Percentiles rank a stretch among this genome's conserved stretches.
Evolutionary conservation across 2,797 vertebrate genomes (phyloP).

Genomic region (Aythya fuligula): DNA sequence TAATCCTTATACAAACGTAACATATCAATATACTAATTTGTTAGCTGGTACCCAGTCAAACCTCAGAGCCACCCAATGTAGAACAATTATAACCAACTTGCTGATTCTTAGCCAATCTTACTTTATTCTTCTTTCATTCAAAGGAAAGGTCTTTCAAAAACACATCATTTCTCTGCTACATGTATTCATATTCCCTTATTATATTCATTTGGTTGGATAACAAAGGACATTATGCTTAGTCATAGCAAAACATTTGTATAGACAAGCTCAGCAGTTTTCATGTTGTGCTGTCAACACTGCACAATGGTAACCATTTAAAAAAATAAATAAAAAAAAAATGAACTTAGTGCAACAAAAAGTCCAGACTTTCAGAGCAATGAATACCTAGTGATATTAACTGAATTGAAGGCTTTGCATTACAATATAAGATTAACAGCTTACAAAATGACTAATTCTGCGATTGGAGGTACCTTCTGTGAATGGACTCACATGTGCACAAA

Average conservation of each 20-base stretch:
- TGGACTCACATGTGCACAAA: background rate
- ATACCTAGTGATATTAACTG: background rate
- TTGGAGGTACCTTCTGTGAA: background rate
- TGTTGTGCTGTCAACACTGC: conserved; percentile 28
- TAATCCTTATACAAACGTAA: background rate
- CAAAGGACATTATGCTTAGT: conserved; percentile 35
- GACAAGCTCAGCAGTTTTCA: conserved; percentile 47
- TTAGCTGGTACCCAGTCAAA: conserved; percentile 43
- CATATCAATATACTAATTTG: conserved; percentile 52
- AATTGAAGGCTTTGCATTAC: background rate
- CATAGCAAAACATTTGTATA: background rate
- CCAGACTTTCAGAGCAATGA: background rate
- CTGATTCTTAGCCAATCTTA: conserved; percentile 12
- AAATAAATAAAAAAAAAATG: background rate
- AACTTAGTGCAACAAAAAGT: background rate
- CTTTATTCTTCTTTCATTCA: conserved; percentile 44
- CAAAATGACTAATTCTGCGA: background rate
- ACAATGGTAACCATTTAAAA: background rate
- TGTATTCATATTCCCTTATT: conserved; percentile 39
- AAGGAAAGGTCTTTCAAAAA: conserved; percentile 40
- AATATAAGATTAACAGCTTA: background rate
- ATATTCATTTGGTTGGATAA: conserved; percentile 35
- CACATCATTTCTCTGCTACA: conserved; percentile 13
- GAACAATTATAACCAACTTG: background rate
- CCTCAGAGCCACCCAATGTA: conserved; percentile 45